Conservation (phyloP, 2,113 vertebrate genomes). For the Corythornis madagascariensis region DNA sequence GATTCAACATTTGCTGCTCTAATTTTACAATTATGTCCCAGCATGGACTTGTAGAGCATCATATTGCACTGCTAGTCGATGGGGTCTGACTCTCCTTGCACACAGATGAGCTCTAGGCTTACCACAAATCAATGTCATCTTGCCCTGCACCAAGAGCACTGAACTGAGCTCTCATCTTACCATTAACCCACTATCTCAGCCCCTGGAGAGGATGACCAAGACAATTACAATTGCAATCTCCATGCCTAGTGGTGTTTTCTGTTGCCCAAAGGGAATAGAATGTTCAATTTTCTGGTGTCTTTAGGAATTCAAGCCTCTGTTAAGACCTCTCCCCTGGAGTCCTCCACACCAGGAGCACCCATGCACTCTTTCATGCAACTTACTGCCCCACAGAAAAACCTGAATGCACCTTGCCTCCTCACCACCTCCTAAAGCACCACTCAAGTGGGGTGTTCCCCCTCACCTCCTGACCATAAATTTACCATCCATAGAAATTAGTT, state of each 20-base stretch:
- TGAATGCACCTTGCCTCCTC: not conserved
- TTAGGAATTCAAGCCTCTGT: not conserved
- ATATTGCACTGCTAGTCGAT: not conserved
- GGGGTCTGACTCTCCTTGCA: constrained; percentile 16
- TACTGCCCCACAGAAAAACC: not conserved
- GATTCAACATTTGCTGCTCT: not conserved
- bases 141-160: constrained; percentile 24
- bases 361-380: not conserved
- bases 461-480: not conserved
- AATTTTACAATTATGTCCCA: constrained; percentile 13
- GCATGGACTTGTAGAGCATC: not conserved
- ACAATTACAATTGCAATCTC: not conserved
- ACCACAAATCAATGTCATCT: constrained; percentile 56
- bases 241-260: not conserved
- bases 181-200: not conserved
- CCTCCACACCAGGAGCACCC: not conserved
- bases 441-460: accelerated
- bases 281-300: not conserved
- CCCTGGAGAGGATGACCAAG: not conserved
- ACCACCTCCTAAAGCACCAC: not conserved
- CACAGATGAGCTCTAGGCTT: not conserved
- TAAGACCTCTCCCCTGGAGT: not conserved
- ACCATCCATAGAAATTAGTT: not conserved
- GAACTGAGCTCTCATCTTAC: constrained; percentile 32
- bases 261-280: not conserved